Percentiles rank a stretch among this genome's conserved stretches.
Evolutionary conservation across 2,888 invertebrate species (phyloP).

Genomic region (Cephus nigrinus): DNA sequence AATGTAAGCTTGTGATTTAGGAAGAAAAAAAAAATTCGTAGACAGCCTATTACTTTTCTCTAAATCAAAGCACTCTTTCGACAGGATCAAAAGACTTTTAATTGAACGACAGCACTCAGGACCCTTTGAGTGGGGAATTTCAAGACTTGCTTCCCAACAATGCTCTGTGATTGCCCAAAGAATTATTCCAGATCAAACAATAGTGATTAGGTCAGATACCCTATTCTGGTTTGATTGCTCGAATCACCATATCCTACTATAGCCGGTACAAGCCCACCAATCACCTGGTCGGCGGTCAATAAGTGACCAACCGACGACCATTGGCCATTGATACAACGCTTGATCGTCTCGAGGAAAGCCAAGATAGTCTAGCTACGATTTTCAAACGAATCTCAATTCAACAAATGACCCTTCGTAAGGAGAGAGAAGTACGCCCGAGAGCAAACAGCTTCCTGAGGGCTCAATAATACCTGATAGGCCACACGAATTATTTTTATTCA

Average conservation of each 20-base stretch:
- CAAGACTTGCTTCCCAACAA: background rate
- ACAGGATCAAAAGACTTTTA: conserved; percentile 2
- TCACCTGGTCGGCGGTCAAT: background rate
- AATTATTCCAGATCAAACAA: background rate
- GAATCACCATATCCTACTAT: background rate
- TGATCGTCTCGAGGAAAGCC: background rate
- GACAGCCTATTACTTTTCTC: background rate
- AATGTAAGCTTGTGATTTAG: background rate
- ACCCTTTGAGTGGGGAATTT: background rate
- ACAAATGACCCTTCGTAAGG: background rate
- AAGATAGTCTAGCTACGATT: background rate
- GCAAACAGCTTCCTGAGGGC: background rate
- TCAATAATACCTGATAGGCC: background rate
- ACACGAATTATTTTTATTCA: background rate
- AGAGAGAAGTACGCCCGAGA: background rate
- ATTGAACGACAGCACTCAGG: background rate
- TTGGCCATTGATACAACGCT: background rate
- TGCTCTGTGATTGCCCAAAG: conserved; percentile 1
- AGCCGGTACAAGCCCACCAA: background rate
- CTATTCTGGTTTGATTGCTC: background rate
- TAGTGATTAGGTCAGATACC: background rate
- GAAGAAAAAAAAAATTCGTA: background rate
- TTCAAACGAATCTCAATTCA: background rate
- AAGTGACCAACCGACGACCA: background rate
- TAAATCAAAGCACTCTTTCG: background rate